These are phyloP conservation scores for Agapornis canus DNA, from an alignment of 2,797 vertebrate genomes.

Conservation along the genomic window DNA sequence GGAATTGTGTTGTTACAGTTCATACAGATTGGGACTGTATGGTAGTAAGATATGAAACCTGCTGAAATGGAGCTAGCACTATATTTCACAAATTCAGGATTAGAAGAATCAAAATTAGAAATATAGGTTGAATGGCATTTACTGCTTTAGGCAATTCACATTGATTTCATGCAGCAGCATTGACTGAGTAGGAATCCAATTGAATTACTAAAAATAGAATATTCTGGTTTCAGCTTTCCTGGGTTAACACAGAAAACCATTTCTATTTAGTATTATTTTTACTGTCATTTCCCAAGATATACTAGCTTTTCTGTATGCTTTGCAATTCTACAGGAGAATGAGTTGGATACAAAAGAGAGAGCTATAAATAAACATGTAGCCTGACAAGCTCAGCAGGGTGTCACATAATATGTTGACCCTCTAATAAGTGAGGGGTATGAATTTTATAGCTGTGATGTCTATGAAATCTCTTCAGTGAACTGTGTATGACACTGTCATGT, in stretches of 20 bases:
- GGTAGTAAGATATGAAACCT: background rate
- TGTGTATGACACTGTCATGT: background rate
- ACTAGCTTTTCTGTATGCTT: background rate
- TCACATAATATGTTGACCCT: background rate
- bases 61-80: conserved; percentile 6
- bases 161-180: background rate
- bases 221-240: background rate
- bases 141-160: background rate
- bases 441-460: background rate
- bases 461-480: background rate
- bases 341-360: background rate
- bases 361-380: background rate
- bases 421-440: background rate
- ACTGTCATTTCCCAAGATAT: background rate
- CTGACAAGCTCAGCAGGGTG: background rate
- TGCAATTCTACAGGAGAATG: background rate
- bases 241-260: background rate
- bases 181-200: background rate
- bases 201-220: background rate
- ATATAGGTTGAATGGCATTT: background rate
- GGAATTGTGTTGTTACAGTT: background rate
- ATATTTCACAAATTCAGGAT: conserved; percentile 1
- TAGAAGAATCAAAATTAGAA: conserved; percentile 11
- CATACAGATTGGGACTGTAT: background rate
- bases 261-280: background rate